Conservation (phyloP, 2,797 vertebrate genomes). For the Sebastes itinus region DNA sequence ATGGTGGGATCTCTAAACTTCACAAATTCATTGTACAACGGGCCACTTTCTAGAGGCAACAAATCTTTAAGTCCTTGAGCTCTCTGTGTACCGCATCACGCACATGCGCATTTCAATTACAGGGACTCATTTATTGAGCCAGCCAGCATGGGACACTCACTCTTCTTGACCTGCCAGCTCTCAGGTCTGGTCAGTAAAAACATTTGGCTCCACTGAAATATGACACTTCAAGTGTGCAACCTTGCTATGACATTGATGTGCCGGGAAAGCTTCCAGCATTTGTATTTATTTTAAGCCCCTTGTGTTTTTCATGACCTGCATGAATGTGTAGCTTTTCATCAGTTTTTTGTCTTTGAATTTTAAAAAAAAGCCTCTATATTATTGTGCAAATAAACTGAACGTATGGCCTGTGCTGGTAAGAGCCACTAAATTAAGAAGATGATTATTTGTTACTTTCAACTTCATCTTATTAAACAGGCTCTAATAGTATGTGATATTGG, state of each 20-base stretch:
- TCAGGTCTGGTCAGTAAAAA: background rate
- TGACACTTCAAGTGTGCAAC: constrained; percentile 12
- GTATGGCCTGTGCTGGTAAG: background rate
- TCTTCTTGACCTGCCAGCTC: background rate
- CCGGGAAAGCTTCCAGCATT: background rate
- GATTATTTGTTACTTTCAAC: background rate
- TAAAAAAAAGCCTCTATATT: background rate
- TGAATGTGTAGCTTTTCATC: background rate
- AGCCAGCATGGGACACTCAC: background rate
- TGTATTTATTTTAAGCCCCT: background rate
- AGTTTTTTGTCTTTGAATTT: background rate
- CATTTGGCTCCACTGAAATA: constrained; percentile 25
- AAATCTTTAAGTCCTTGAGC: background rate
- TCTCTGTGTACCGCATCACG: background rate
- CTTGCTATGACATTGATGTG: constrained; percentile 9
- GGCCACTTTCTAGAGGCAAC: background rate
- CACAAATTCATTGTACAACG: background rate
- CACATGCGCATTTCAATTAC: background rate
- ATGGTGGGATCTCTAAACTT: background rate
- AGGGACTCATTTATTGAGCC: background rate
- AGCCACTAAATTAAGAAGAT: background rate
- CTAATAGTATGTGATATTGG: background rate
- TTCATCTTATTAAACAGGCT: background rate
- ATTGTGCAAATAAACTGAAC: background rate
- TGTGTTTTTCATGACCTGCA: background rate